Evolutionary conservation across 2,797 vertebrate genomes (phyloP), one percentile per base, ranked within the genome.

Genomic region (Halcyon chelicuti): DNA sequence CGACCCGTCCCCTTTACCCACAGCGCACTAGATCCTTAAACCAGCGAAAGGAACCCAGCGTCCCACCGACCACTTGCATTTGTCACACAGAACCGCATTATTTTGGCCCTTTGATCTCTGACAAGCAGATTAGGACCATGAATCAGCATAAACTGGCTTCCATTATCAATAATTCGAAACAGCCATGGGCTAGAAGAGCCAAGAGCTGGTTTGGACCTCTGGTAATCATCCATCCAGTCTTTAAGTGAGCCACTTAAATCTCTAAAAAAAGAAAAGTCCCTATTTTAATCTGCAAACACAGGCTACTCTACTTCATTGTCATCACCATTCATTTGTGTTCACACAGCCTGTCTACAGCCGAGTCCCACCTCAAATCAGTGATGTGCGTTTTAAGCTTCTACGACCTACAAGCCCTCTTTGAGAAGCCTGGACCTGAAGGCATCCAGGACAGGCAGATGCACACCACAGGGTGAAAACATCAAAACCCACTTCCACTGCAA

Each of bases 241-340:
- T 58, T 62, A 35, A 23, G 61, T 18, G 42, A 65, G 62, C 12
- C 26, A 54, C 23, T 54, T 86, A 15, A 47, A 92, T n/a, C 5
- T 70, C 61, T 10, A 5, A 35, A 51, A 42, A 23, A 46, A 44
- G 35, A 39, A 86, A 2, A 35, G 40, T 31, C 28, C 7, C 3
- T 11, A 8, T 66, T 73, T 65, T 14, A 26, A 35, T 4, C 0
- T 0, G 14, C 37, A 60, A 26, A 47, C 21, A 12, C 0, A 0
- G n/a, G 26, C 39, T 60, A 2, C 49, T 57, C 21, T 23, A 2
- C 29, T 8, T 18, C 18, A 31, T 47, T 42, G n/a, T 47, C 39
- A 17, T 9, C 52, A 31, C 33, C 2, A 0, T 23, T 60, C 16
- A 1, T 5, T 22, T 29, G 25, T 5, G 6, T 22, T 5, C 28